Percentiles rank a stretch among this genome's conserved stretches.
These are phyloP conservation scores for Motacilla alba DNA, from an alignment of 2,113 vertebrate genomes.

Conservation along the genomic window DNA sequence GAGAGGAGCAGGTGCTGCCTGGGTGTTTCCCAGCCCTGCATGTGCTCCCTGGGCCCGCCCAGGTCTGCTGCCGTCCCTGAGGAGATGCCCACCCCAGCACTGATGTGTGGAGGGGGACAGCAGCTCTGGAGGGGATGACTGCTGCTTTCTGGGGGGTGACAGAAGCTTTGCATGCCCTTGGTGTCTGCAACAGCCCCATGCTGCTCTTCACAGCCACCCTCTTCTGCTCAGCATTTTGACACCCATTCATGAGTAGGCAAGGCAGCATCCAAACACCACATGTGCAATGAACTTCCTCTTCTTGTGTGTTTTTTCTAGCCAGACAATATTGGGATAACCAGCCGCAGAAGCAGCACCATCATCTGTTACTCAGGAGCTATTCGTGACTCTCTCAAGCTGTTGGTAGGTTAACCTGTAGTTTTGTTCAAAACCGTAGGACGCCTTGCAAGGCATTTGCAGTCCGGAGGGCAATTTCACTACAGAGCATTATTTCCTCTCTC, in stretches of 20 bases:
- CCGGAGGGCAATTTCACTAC: not conserved
- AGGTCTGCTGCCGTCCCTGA: not conserved
- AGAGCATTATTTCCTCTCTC: not conserved
- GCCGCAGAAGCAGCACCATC: not conserved
- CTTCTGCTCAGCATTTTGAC: not conserved
- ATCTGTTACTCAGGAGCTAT: not conserved
- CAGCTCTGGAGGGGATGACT: rapidly evolving
- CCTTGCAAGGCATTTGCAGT: not conserved
- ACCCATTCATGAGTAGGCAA: rapidly evolving
- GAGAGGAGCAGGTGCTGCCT: rapidly evolving
- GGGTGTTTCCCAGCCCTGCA: too few relatives aligned
- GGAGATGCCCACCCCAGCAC: not conserved
- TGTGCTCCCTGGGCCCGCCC: rapidly evolving
- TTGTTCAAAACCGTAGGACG: not conserved
- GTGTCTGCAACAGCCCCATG: rapidly evolving
- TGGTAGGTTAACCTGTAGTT: not conserved
- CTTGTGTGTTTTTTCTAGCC: not conserved
- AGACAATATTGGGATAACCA: not conserved
- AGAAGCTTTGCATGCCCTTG: not conserved
- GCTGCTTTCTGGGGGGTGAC: not conserved
- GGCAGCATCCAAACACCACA: rapidly evolving
- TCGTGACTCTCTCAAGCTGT: not conserved
- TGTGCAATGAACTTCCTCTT: rapidly evolving
- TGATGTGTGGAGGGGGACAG: rapidly evolving
- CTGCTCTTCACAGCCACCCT: not conserved